These are phyloP conservation scores for Ganaspis sp. DNA, from an alignment of 1,140 invertebrate species.

Conservation along the genomic window DNA sequence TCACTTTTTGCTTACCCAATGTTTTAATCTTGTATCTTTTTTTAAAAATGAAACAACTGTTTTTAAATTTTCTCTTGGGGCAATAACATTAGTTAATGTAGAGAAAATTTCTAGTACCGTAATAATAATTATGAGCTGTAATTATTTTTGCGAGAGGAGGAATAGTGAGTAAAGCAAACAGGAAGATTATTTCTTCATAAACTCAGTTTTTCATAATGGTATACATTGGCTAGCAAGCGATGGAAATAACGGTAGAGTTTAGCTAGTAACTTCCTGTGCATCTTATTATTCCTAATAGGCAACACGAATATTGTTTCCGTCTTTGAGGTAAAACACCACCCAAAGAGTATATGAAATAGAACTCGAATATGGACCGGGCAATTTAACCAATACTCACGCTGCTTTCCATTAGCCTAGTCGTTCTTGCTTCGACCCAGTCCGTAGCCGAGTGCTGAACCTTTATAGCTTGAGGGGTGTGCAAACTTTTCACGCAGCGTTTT, in stretches of 20 bases:
- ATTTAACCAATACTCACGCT: neutral
- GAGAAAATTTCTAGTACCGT: neutral
- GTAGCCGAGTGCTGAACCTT: neutral
- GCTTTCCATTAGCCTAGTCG: neutral
- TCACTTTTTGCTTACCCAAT: no score
- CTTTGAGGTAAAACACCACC: neutral
- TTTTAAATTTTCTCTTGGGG: no score
- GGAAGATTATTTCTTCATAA: conserved; percentile 9
- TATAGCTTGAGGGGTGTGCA: neutral
- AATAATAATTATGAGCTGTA: neutral
- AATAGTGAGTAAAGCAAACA: neutral
- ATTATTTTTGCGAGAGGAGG: neutral
- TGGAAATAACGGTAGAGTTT: neutral
- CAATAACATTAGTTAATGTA: neutral
- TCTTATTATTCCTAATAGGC: neutral
- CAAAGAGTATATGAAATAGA: neutral
- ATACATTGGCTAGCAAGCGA: neutral
- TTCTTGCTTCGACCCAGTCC: neutral
- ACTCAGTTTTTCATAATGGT: neutral
- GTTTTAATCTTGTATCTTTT: no score
- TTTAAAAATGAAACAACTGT: no score
- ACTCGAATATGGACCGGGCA: neutral
- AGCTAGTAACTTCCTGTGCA: neutral
- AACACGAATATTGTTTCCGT: neutral
- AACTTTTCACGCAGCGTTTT: conserved; percentile 13